Conservation (phyloP, 2,888 invertebrate genomes). For the Acanthoscelides obtectus region DNA sequence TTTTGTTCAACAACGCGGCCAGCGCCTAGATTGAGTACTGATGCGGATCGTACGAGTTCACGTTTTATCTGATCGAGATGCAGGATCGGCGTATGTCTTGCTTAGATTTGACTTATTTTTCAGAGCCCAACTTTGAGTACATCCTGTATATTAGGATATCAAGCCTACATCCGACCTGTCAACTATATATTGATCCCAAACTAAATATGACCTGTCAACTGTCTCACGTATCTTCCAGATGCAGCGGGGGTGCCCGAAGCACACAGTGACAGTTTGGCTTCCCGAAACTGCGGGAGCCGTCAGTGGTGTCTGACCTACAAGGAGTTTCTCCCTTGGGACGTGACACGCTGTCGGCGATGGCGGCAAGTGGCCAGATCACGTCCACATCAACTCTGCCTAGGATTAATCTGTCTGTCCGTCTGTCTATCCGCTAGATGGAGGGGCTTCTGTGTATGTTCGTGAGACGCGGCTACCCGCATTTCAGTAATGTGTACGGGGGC, state of each 20-base stretch:
- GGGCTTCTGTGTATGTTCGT: background rate
- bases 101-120: too few species aligned
- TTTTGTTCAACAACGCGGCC: too few species aligned
- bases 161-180: too few species aligned
- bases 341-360: background rate
- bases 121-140: too few species aligned
- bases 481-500: background rate
- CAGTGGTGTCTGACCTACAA: background rate
- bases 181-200: background rate
- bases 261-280: background rate
- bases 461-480: background rate
- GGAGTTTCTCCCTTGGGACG: background rate
- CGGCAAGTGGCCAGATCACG: background rate
- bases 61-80: too few species aligned
- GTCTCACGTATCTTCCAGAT: background rate
- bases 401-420: background rate
- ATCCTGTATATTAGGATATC: too few species aligned
- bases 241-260: background rate
- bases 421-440: background rate
- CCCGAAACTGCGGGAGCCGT: background rate
- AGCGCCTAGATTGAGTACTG: too few species aligned
- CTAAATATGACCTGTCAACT: slow-evolving; percentile 5
- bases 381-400: background rate
- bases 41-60: too few species aligned
- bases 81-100: too few species aligned